Conservation (phyloP, 2,113 vertebrate genomes). For the Merops nubicus region DNA sequence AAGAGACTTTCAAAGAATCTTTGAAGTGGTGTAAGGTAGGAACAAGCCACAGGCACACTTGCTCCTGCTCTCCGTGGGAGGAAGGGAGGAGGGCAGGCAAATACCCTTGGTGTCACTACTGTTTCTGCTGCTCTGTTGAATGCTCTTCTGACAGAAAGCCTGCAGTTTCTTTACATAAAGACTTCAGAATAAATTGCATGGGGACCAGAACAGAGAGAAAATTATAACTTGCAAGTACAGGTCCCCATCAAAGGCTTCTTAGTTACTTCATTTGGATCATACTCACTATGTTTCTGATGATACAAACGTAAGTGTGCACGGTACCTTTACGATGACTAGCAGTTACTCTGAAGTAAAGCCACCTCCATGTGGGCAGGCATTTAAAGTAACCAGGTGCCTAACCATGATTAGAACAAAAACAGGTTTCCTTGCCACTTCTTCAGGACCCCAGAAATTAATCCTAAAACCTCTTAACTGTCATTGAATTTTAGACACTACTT, state of each 20-base stretch:
- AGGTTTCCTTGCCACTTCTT: background rate
- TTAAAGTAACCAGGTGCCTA: background rate
- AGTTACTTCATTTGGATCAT: background rate
- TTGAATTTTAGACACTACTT: background rate
- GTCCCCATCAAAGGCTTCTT: background rate
- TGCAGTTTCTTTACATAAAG: constrained; percentile 45
- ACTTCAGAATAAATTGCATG: constrained; percentile 28
- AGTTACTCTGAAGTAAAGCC: background rate
- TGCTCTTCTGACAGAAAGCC: background rate
- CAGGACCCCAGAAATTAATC: background rate
- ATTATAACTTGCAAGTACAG: constrained; percentile 17
- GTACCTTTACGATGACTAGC: background rate
- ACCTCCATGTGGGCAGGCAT: rapidly evolving
- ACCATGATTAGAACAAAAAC: background rate
- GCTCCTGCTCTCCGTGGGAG: constrained; percentile 9
- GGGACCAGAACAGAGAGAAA: constrained; percentile 40
- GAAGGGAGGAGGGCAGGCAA: constrained; percentile 8
- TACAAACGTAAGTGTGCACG: background rate
- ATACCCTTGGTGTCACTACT: background rate
- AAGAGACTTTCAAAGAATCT: background rate
- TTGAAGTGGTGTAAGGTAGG: background rate
- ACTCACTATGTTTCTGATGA: background rate
- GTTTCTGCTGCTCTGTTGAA: constrained; percentile 3
- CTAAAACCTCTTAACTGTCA: background rate
- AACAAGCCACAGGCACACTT: background rate